Base-by-base conservation (phyloP, 2,888 invertebrate genomes). In the Melinopterus prodromus region DNA sequence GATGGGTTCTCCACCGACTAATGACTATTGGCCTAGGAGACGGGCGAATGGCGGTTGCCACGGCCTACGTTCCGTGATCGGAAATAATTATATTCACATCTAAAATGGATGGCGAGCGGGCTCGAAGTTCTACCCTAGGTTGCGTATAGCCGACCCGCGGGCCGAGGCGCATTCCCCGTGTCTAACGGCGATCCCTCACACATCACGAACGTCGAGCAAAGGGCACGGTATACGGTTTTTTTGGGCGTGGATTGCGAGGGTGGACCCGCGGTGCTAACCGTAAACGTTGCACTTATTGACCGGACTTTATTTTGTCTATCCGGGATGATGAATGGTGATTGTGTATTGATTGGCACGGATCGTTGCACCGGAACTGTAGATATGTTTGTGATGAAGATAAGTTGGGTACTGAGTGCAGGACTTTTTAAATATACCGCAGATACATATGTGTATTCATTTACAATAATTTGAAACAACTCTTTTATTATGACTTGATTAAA, bases 21-120 rank as follows among this genome's bases (percentile, higher is more conserved):
- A 86, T 86, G 86, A 86, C 87, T 86, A 87, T 87, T 87, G 87
- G 87, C 85, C 85, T 85, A 86, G 84, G 85, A 84, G 84, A n/a
- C 82, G 84, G 86, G 84, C 87, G 87, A 87, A 87, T 87, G 84
- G 87, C 85, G 82, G 85, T 84, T 84, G 85, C 83, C 85, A 84
- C 85, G 85, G 53, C 12, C 74, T 35, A 86, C 86, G 86, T 87
- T 86, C 84, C 87, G 87, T 87, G 87, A 87, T 87, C 87, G 87
- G 86, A 87, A 87, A 87, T 87, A 86, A 87, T 87, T 87, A 87
- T 86, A 86, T 91, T 78, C 90, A 91, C 86, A 86, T 91, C 12
- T 91, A 91, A 86, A 87, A 91, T 83, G 91, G 90, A 0, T 83
- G 91, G 77, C 78, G 53, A 53, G 53, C 53, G 26, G 26, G 26